Conservation (phyloP, 2,113 vertebrate genomes). For the Ranitomeya variabilis region DNA sequence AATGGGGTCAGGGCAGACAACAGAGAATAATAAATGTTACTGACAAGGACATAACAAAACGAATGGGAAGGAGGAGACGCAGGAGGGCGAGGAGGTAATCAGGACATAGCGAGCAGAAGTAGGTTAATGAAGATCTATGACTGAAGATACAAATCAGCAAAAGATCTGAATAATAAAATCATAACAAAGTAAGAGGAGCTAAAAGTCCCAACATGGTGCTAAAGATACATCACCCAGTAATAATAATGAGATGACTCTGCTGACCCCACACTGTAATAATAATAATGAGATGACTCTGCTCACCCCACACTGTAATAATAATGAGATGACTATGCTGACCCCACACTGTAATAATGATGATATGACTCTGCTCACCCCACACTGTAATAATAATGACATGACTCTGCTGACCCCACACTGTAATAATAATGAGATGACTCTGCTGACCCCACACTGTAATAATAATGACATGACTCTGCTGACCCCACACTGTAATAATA, state of each 20-base stretch:
- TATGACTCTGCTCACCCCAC: background rate
- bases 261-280: background rate
- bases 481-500: too few species aligned
- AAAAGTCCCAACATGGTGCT: too few species aligned
- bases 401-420: background rate
- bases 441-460: too few species aligned
- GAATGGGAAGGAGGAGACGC: background rate
- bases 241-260: background rate
- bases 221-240: background rate
- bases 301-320: too few species aligned
- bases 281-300: too few species aligned
- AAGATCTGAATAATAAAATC: background rate
- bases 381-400: background rate
- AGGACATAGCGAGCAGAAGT: background rate
- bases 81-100: background rate
- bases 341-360: background rate
- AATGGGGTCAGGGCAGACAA: background rate
- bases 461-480: too few species aligned
- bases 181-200: background rate
- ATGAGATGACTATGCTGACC: background rate
- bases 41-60: background rate
- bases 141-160: background rate
- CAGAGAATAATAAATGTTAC: background rate
- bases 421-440: background rate
- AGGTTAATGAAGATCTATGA: conserved; percentile 14